These are phyloP conservation scores for Oxygymnocypris stewartii DNA, from an alignment of 2,113 vertebrate species.

Conservation along the genomic window DNA sequence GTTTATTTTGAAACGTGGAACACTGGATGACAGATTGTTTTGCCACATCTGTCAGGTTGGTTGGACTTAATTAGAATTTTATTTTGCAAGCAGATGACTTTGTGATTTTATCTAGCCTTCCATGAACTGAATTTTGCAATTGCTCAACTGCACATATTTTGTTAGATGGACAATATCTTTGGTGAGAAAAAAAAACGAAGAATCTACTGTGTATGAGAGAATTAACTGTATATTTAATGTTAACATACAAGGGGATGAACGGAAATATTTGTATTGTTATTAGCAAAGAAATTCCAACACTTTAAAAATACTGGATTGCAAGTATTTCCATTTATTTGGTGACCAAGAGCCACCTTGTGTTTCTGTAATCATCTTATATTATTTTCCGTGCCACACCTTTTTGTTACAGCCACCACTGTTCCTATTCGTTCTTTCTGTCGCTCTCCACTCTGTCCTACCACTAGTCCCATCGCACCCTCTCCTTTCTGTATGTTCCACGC, in stretches of 20 bases:
- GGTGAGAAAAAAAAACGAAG: neutral
- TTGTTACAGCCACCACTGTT: constrained; percentile 53
- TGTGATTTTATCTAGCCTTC: constrained; percentile 22
- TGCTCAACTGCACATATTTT: constrained; percentile 23
- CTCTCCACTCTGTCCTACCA: constrained; percentile 20
- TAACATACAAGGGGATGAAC: constrained; percentile 7
- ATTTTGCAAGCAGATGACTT: constrained; percentile 45
- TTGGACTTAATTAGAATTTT: constrained; percentile 4
- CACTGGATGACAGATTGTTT: constrained; percentile 45
- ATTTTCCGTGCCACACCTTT: constrained; percentile 44
- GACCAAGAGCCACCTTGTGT: constrained; percentile 32
- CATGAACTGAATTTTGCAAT: constrained; percentile 56
- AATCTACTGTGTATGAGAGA: constrained; percentile 1
- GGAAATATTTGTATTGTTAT: constrained; percentile 18
- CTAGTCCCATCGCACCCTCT: constrained; percentile 37
- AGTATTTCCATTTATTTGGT: neutral
- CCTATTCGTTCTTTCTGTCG: constrained; percentile 42
- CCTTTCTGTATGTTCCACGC: constrained; percentile 51
- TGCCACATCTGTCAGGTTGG: neutral
- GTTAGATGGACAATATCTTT: neutral
- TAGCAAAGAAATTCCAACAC: neutral
- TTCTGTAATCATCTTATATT: constrained; percentile 38
- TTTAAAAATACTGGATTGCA: constrained; percentile 9
- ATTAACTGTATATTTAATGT: constrained; percentile 13
- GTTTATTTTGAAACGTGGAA: constrained; percentile 46